Conservation (phyloP, 2,113 vertebrate genomes). For the Oxyura jamaicensis region DNA sequence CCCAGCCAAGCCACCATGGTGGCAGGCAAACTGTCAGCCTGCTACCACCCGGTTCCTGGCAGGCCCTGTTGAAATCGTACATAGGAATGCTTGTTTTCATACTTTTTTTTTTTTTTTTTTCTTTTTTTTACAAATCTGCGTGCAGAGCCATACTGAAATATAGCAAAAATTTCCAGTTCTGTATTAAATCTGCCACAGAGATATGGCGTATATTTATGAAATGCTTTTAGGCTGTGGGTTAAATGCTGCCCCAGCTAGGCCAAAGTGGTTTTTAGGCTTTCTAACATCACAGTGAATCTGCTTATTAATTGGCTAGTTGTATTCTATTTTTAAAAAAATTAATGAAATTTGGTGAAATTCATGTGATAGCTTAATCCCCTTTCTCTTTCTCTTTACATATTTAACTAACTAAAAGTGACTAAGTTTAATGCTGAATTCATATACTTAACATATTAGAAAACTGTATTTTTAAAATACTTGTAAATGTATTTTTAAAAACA, state of each 20-base stretch:
- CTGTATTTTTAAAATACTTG: neutral
- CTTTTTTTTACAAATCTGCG: neutral
- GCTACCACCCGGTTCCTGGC: neutral
- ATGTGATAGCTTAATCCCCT: neutral
- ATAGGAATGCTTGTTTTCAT: neutral
- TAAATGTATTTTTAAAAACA: neutral
- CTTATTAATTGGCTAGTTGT: neutral
- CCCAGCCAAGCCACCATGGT: fast-evolving
- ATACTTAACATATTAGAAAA: neutral
- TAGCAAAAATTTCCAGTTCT: neutral
- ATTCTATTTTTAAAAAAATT: neutral
- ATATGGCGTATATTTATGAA: neutral
- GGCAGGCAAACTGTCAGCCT: neutral
- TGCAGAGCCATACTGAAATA: neutral
- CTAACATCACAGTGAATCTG: neutral
- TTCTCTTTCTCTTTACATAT: neutral
- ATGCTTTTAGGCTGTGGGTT: neutral
- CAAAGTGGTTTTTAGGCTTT: neutral
- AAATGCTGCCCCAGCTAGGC: neutral
- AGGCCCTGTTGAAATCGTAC: neutral
- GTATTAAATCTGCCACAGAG: fast-evolving
- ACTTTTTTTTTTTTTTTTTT: neutral
- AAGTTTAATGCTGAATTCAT: neutral
- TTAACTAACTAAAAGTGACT: neutral
- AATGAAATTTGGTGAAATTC: neutral